Base-by-base conservation (phyloP, 37 sponge, comb jelly and placozoan genomes). In the Eunapius fragilis region DNA sequence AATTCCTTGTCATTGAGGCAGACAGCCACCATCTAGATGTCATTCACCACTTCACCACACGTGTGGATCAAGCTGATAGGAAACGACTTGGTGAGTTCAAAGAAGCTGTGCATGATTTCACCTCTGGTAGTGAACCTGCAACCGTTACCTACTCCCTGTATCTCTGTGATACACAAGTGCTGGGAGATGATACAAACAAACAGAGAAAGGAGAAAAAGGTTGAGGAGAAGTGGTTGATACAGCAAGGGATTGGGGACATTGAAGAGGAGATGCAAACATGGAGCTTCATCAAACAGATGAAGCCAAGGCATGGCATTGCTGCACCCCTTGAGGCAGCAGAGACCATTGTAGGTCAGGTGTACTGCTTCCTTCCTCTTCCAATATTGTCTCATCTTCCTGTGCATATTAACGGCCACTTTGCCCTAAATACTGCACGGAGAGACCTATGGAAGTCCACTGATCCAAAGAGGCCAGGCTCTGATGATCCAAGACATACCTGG, bases 261-360 rank as follows among this genome's bases (percentile, higher is more conserved):
- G 80, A 78, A 0, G 50, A 86, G 10, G 23, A 31, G 24, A 25
- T 50, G 1, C 75, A 86, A 78, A 27, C 24, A 25, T 91, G 87
- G 87, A 33, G 32, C 4, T 86, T 31, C 72, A 32, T 77, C 19
- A 28, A n/a, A 10, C 31, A n/a, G 6, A 79, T 86, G 22, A 85
- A 83, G 37, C 92, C 92, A 70, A 80, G 84, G 24, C 92, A 91
- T 87, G 92, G 92, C 3, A 83, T 91, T 72, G 92, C 92, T 50
- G 88, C 84, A n/a, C 88, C 88, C 75, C 26, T 86, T 28, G 31
- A 58, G 1, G 58, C 50, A 79, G 24, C 45, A 17, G 22, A 76
- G 19, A 10, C 70, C 32, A 2, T 58, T 0, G 5, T 31, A 26
- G 86, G 87, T 12, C 27, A 77, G 31, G 74, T 84, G 0, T 93